Percentiles rank a stretch among this genome's conserved stretches.
These are phyloP conservation scores for Alligator sinensis DNA, from an alignment of 2,113 vertebrate species.

Conservation along the genomic window DNA sequence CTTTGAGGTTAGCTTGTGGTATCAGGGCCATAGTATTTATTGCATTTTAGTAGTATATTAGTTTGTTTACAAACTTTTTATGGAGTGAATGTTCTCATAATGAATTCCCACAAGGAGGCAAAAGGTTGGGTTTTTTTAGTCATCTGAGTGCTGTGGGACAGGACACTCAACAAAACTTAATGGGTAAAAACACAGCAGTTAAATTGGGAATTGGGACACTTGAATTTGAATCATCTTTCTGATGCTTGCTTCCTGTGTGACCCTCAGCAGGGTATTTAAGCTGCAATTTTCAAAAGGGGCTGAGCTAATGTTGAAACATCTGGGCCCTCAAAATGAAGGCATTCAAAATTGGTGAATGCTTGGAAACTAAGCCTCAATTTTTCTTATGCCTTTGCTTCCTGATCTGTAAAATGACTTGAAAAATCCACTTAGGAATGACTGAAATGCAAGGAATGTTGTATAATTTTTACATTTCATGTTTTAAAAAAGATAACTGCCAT, in stretches of 20 bases:
- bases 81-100: not conserved
- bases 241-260: not conserved
- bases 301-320: not conserved
- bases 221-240: not conserved
- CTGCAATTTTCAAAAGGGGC: not conserved
- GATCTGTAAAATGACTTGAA: not conserved
- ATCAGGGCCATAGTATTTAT: not conserved
- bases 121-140: not conserved
- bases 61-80: not conserved
- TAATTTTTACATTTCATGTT: not conserved
- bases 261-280: not conserved
- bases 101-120: not conserved
- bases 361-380: not conserved
- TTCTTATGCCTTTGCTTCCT: not conserved
- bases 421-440: not conserved
- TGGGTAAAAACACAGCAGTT: not conserved
- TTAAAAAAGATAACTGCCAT: not conserved
- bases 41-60: not conserved
- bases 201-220: not conserved
- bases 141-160: not conserved
- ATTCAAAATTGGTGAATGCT: not conserved
- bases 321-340: not conserved
- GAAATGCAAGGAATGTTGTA: not conserved
- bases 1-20: not conserved
- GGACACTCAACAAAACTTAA: not conserved